Evolutionary conservation across 2,888 invertebrate genomes (phyloP).

Genomic region (Deroplatys truncata): DNA sequence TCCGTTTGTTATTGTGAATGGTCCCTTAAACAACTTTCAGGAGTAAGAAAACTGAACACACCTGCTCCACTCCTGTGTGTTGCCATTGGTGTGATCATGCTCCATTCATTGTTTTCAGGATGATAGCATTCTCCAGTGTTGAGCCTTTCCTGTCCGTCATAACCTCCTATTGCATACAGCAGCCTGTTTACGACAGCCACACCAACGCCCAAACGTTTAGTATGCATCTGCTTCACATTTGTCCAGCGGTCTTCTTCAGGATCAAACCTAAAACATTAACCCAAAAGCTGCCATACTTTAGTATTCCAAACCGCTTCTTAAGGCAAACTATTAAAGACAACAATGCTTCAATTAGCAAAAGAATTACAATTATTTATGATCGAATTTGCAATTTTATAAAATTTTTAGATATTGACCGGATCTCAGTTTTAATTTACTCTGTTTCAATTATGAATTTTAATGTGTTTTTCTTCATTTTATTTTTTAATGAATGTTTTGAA

Average conservation of each 20-base stretch:
- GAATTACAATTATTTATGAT: too few relatives aligned
- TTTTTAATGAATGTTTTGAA: too few relatives aligned
- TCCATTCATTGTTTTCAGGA: constrained; percentile 89
- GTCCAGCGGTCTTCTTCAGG: constrained; percentile 82
- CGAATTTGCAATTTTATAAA: too few relatives aligned
- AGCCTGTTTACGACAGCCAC: constrained; percentile 54
- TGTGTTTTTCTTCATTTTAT: too few relatives aligned
- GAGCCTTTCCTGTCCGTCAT: constrained; percentile 75
- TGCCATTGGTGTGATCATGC: constrained; percentile 71
- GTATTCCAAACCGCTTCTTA: background rate
- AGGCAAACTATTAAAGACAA: background rate
- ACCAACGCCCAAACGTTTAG: constrained; percentile 73
- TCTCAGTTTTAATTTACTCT: too few relatives aligned
- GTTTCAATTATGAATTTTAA: too few relatives aligned
- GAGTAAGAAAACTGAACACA: background rate
- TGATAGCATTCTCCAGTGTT: constrained; percentile 86
- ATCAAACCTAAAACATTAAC: constrained; percentile 62
- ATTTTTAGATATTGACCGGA: too few relatives aligned
- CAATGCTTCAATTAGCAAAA: background rate
- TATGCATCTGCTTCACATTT: constrained; percentile 68
- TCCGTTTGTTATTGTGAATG: too few relatives aligned
- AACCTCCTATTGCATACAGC: constrained; percentile 85
- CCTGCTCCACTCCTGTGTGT: constrained; percentile 59
- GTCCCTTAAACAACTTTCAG: too few relatives aligned
- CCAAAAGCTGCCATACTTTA: background rate